Evolutionary conservation across 1,140 invertebrate species (phyloP).

Genomic region (Cyrtorhinus lividipennis): DNA sequence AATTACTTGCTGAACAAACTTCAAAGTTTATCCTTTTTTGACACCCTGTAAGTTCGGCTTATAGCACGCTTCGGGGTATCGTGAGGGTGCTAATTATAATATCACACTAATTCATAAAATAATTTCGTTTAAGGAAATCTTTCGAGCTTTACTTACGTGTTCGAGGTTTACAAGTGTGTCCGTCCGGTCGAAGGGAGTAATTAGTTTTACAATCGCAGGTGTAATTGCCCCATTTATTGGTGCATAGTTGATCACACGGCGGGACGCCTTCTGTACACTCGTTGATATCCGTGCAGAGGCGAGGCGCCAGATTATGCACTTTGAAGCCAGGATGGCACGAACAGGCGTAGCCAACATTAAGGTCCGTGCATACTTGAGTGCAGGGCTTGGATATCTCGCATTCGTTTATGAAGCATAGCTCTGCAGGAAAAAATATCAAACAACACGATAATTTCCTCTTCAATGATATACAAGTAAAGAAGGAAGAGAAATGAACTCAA

Average conservation of each 20-base stretch:
- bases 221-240: slow-evolving; percentile 60
- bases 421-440: slow-evolving; percentile 7
- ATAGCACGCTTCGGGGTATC: too few relatives aligned
- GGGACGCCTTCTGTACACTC: slow-evolving; percentile 51
- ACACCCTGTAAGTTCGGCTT: too few relatives aligned
- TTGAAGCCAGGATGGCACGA: slow-evolving; percentile 54
- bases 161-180: slow-evolving; percentile 50
- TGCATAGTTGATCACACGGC: slow-evolving; percentile 72
- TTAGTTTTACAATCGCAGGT: slow-evolving; percentile 63
- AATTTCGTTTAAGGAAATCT: too few relatives aligned
- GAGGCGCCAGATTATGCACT: slow-evolving; percentile 36
- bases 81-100: too few relatives aligned
- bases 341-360: slow-evolving; percentile 64
- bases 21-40: too few relatives aligned
- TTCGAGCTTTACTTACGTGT: slow-evolving; percentile 42
- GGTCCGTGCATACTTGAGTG: slow-evolving; percentile 58
- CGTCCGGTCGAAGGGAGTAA: slow-evolving; percentile 52
- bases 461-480: slow-evolving; percentile 17
- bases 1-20: too few relatives aligned
- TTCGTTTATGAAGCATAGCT: slow-evolving; percentile 48
- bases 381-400: slow-evolving; percentile 43
- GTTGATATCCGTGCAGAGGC: slow-evolving; percentile 57
- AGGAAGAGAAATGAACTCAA: slow-evolving; percentile 10
- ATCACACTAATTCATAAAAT: too few relatives aligned
- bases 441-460: not conserved